Percentiles rank a stretch among this genome's conserved stretches.
Conservation (phyloP, 2,888 invertebrate genomes). For the Acanthacorydalis orientalis region DNA sequence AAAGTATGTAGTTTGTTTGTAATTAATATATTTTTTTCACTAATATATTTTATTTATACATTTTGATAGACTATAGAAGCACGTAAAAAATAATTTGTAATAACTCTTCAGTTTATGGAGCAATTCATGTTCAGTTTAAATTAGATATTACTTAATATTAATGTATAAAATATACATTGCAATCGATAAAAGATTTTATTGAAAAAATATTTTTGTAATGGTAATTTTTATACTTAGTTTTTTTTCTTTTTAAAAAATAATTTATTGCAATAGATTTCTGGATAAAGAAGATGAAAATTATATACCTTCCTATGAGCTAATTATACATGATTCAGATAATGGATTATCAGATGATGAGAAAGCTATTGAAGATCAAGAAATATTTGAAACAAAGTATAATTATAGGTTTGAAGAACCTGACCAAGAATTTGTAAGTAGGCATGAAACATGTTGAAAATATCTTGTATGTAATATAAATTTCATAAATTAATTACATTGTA, state of each 20-base stretch:
- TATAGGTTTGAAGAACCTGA: constrained; percentile 95
- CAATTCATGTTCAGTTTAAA: too few relatives aligned
- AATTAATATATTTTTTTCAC: background rate
- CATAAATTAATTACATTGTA: constrained; percentile 19
- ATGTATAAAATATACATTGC: too few relatives aligned
- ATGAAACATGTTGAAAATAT: background rate
- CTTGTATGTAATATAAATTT: background rate
- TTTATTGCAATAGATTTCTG: constrained; percentile 24
- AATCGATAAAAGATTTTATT: too few relatives aligned
- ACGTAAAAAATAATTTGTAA: too few relatives aligned
- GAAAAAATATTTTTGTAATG: too few relatives aligned
- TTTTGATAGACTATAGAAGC: background rate
- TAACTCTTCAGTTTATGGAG: too few relatives aligned
- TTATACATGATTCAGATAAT: constrained; percentile 39
- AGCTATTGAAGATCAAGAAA: constrained; percentile 63
- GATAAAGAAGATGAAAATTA: constrained; percentile 30
- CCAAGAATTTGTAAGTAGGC: constrained; percentile 55
- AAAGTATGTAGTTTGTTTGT: constrained; percentile 26
- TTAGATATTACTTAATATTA: too few relatives aligned
- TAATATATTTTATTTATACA: too few relatives aligned
- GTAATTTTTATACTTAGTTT: too few relatives aligned
- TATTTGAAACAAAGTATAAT: constrained; percentile 90
- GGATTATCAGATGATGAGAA: constrained; percentile 63
- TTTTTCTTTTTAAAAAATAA: background rate
- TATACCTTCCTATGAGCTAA: constrained; percentile 46